Base-by-base conservation (phyloP, 2,888 invertebrate genomes). In the Mimumesa dahlbomi region DNA sequence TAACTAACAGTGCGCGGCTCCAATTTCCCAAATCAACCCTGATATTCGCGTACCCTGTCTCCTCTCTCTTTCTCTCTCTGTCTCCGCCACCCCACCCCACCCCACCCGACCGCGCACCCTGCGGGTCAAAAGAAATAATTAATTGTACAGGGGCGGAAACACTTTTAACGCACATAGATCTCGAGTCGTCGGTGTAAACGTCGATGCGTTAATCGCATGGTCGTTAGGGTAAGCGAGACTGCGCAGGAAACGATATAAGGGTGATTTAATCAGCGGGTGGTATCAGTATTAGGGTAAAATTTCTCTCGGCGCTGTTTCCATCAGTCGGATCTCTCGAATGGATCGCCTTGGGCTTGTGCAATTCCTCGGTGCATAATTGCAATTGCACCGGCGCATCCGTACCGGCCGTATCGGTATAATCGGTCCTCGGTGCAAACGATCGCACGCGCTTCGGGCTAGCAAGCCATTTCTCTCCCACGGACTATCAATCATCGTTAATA, bases 291-390 rank as follows among this genome's bases (percentile, higher is more conserved):
- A 72, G 70, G 65, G 54, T 52, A 52, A 72, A 70, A 57, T 70
- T 72, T 72, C 70, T 63, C 63, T 54, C 54, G 31, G 36, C 42
- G 50, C 38, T 54, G 59, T 56, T 31, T 43, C 72, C 56, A 57
- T 62, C 58, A 38, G 62, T 31, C 22, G 31, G 48, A 58, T 65
- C 75, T 56, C 50, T 59, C 63, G 63, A 74, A 75, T 73, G 71
- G 63, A 73, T 68, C 68, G 70, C 76, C 61, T 36, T 45, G 43
- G 69, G 68, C 58, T 40, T 68, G 62, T 63, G 65, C 78, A 64
- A 66, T 76, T 66, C 58, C 76, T 70, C 70, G 64, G 59, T 63
- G 78, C 78, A 76, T 78, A 78, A 78, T 78, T 76, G 70, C 76
- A 52, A 78, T 75, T 67, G 70, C 66, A 59, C 46, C 72, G 68